phyloP scores from a whole-genome alignment of 2,888 invertebrate genomes.

The Sclerodermus sp. region DNA sequence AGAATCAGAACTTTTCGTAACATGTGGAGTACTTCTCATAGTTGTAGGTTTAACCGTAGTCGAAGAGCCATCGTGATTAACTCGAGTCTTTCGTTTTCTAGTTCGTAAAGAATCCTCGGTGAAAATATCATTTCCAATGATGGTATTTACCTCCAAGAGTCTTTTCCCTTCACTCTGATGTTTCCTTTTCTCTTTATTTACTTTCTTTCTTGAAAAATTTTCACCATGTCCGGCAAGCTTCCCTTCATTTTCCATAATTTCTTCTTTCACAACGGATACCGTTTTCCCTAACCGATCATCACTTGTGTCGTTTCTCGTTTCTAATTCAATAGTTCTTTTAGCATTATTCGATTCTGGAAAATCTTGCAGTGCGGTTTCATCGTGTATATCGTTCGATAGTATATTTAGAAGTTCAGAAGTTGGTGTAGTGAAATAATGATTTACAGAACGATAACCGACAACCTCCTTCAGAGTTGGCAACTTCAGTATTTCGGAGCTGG shows the following conservation, averaged over 20 bases:
- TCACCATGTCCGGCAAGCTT: too few relatives aligned
- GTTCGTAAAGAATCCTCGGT: conserved; percentile 4
- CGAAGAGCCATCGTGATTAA: conserved; percentile 4
- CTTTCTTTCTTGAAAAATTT: background rate
- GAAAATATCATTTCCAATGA: conserved; percentile 1
- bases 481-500: conserved; percentile 33
- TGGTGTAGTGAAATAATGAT: conserved; percentile 8
- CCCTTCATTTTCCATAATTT: too few relatives aligned
- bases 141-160: background rate
- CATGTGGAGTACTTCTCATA: conserved; percentile 23
- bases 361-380: conserved; percentile 2
- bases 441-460: conserved; percentile 30
- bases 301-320: too few relatives aligned
- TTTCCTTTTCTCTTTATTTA: background rate
- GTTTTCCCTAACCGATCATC: too few relatives aligned
- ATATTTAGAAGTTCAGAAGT: conserved; percentile 16
- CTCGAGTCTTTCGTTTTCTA: conserved; percentile 11
- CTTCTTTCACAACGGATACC: too few relatives aligned
- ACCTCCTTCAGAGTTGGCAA: conserved; percentile 51
- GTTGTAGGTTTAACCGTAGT: conserved; percentile 29
- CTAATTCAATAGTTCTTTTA: too few relatives aligned
- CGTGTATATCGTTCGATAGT: conserved; percentile 5
- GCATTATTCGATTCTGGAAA: too few relatives aligned
- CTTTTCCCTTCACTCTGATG: background rate
- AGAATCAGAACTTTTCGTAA: conserved; percentile 1